These are phyloP conservation scores for Nymphicus hollandicus DNA, from an alignment of 2,113 vertebrate species.

Conservation along the genomic window DNA sequence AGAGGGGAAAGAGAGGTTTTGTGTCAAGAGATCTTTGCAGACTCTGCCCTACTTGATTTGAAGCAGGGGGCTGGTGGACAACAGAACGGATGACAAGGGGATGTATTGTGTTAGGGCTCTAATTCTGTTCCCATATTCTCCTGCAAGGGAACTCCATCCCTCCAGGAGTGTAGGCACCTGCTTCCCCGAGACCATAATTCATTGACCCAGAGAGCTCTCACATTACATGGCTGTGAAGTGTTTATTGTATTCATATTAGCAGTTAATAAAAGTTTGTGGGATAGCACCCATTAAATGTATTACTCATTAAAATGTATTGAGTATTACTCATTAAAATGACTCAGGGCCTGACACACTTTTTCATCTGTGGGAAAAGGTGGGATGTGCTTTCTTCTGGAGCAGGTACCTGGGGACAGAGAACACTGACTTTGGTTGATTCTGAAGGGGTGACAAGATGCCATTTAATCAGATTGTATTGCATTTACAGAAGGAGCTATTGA, in stretches of 20 bases:
- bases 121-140: not conserved
- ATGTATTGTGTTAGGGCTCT: not conserved
- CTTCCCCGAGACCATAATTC: not conserved
- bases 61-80: not conserved
- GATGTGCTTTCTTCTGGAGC: not conserved
- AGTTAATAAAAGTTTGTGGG: not conserved
- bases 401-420: not conserved
- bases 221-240: not conserved
- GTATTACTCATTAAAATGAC: not conserved
- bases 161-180: not conserved
- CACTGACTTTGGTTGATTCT: not conserved
- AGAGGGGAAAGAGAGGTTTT: not conserved
- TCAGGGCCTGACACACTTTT: not conserved
- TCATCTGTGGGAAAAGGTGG: not conserved
- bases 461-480: conserved; percentile 45
- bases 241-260: not conserved
- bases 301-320: not conserved
- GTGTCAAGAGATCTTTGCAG: not conserved
- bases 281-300: not conserved
- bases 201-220: not conserved
- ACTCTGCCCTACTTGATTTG: not conserved
- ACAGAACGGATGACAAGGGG: not conserved
- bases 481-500: conserved; percentile 90
- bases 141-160: not conserved
- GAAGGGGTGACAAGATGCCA: not conserved